Evolutionary conservation across 2,888 invertebrate species (phyloP).

Genomic region (Agrotis segetum): DNA sequence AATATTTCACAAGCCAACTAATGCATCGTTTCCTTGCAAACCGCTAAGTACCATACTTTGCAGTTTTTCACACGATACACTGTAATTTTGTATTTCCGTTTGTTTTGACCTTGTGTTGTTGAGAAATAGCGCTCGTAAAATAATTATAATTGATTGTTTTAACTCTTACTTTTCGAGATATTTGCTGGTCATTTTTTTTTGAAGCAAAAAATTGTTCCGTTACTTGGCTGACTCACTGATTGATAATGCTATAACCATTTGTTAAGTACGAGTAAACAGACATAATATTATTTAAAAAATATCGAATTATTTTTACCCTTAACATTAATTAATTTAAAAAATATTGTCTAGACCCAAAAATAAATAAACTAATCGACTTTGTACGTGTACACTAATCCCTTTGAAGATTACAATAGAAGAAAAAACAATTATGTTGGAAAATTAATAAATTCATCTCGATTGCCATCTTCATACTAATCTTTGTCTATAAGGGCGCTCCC

Average conservation of each 20-base stretch:
- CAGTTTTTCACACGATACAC: slow-evolving; percentile 80
- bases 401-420: no score
- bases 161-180: slow-evolving; percentile 65
- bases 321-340: no score
- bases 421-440: no score
- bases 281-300: no score
- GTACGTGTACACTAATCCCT: no score
- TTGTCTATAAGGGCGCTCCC: no score
- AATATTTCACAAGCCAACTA: slow-evolving; percentile 72
- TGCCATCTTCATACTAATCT: no score
- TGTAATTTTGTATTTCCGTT: slow-evolving; percentile 77
- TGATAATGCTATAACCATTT: neutral
- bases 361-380: no score
- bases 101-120: slow-evolving; percentile 60
- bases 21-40: slow-evolving; percentile 72
- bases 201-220: neutral
- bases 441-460: no score
- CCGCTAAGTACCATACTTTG: slow-evolving; percentile 25
- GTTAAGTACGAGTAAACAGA: no score
- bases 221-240: neutral
- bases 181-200: slow-evolving; percentile 22
- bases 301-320: no score
- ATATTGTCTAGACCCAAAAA: no score
- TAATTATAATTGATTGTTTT: slow-evolving; percentile 62
- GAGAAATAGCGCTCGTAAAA: slow-evolving; percentile 54